Percentiles rank a stretch among this genome's conserved stretches.
Evolutionary conservation across 2,888 invertebrate species (phyloP).

Genomic region (Leptopterna dolabrata): DNA sequence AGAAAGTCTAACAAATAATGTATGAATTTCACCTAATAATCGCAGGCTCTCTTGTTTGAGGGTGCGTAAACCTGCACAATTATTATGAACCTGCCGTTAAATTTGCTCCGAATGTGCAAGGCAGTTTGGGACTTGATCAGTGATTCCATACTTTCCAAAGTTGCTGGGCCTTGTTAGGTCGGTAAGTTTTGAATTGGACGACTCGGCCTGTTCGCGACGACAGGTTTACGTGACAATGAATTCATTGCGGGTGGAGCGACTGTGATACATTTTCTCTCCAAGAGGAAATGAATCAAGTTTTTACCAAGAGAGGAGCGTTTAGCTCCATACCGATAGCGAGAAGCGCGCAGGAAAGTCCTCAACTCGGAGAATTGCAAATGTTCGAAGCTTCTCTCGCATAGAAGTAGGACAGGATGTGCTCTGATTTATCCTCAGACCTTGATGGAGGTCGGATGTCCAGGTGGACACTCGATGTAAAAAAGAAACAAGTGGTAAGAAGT

Average conservation of each 20-base stretch:
- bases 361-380: not conserved
- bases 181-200: too few relatives aligned
- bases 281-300: not conserved
- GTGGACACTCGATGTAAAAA: not conserved
- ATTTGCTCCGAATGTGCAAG: too few relatives aligned
- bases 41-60: too few relatives aligned
- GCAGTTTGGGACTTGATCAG: too few relatives aligned
- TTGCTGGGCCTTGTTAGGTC: too few relatives aligned
- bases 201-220: too few relatives aligned
- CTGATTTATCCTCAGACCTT: conserved; percentile 40
- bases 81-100: too few relatives aligned
- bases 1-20: too few relatives aligned
- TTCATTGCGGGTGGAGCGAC: not conserved
- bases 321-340: not conserved
- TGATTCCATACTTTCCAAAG: too few relatives aligned
- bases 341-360: not conserved
- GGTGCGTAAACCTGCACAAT: too few relatives aligned
- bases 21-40: too few relatives aligned
- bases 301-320: not conserved
- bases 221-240: not conserved
- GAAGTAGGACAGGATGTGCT: conserved; percentile 40
- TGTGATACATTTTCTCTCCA: not conserved
- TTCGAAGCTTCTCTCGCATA: not conserved
- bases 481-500: not conserved
- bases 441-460: conserved; percentile 34